Conservation (phyloP, 2,888 invertebrate genomes). For the Petrolisthes cinctipes region DNA sequence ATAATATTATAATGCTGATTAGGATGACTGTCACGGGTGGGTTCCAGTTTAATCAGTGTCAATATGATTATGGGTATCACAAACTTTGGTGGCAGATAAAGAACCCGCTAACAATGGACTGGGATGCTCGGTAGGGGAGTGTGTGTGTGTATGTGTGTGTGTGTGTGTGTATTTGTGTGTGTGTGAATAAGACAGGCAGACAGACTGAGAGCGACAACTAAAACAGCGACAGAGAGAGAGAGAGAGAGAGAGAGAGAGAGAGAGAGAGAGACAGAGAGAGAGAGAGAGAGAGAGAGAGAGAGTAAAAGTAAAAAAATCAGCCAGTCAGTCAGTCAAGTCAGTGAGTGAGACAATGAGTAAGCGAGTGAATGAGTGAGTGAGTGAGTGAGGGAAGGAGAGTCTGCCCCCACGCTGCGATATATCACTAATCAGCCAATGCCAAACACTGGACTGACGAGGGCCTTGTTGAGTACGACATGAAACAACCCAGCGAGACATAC, state of each 20-base stretch:
- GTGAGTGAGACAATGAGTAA: not conserved
- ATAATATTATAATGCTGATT: too few species aligned
- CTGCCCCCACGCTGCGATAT: conserved; percentile 28
- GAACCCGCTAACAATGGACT: too few species aligned
- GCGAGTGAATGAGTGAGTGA: not conserved
- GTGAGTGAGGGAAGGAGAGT: not conserved
- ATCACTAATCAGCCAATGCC: conserved; percentile 48
- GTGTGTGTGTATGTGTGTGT: too few species aligned
- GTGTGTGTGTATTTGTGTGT: too few species aligned
- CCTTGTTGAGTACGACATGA: conserved; percentile 48
- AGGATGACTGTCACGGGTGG: too few species aligned
- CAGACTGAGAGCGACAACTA: not conserved
- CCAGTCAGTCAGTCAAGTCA: not conserved
- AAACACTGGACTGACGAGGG: conserved; percentile 39
- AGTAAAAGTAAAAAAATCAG: not conserved
- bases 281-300: conserved; percentile 39
- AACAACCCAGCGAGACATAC: conserved; percentile 53
- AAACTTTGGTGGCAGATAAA: too few species aligned
- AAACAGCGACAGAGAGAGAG: not conserved
- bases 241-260: conserved; percentile 30
- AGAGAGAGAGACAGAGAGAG: conserved; percentile 33
- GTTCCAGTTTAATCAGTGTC: too few species aligned
- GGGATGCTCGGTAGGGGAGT: too few species aligned
- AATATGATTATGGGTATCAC: too few species aligned
- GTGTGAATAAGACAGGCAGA: too few species aligned